A percentile compares a stretch with the other conserved stretches of the same genome.
These are phyloP conservation scores for Leptoteleia sp. DNA, from an alignment of 1,140 invertebrate genomes.

Conservation along the genomic window DNA sequence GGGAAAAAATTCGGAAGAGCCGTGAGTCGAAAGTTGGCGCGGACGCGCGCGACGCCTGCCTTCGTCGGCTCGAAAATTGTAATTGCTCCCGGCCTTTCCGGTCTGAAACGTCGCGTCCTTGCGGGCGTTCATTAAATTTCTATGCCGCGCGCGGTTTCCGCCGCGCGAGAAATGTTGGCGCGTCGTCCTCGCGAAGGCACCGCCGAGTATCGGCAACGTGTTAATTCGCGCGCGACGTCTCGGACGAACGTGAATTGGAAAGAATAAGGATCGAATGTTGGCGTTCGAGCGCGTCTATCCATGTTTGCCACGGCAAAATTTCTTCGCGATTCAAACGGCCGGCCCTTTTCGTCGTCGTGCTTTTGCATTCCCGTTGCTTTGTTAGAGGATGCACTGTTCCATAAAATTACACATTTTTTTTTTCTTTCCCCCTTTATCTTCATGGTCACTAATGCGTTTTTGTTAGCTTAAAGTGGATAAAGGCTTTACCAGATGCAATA, in stretches of 20 bases:
- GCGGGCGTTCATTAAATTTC: conserved; percentile 38
- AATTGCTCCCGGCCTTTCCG: conserved; percentile 33
- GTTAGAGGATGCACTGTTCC: conserved; percentile 31
- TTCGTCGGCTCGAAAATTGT: too few species aligned
- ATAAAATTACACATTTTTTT: conserved; percentile 40
- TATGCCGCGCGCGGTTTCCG: conserved; percentile 31
- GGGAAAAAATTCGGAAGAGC: too few species aligned
- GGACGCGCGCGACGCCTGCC: too few species aligned
- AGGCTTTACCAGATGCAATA: background rate
- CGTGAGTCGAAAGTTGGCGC: too few species aligned
- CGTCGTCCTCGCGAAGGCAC: background rate
- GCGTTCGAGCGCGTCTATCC: too few species aligned
- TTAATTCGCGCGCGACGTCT: too few species aligned
- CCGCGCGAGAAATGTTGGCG: conserved; percentile 16
- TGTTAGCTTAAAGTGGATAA: background rate
- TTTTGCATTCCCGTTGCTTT: conserved; percentile 21
- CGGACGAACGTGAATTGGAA: too few species aligned
- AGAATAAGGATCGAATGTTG: too few species aligned
- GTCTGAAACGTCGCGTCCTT: conserved; percentile 31
- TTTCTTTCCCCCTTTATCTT: too few species aligned
- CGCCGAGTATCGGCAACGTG: too few species aligned
- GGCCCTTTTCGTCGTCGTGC: conserved; percentile 10
- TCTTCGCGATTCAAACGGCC: conserved; percentile 2
- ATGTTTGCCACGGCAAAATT: background rate
- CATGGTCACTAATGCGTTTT: conserved; percentile 32